A percentile compares a stretch with the other conserved stretches of the same genome.
phyloP scores from a whole-genome alignment of 2,797 vertebrate species.

The Gorsachius magnificus region DNA sequence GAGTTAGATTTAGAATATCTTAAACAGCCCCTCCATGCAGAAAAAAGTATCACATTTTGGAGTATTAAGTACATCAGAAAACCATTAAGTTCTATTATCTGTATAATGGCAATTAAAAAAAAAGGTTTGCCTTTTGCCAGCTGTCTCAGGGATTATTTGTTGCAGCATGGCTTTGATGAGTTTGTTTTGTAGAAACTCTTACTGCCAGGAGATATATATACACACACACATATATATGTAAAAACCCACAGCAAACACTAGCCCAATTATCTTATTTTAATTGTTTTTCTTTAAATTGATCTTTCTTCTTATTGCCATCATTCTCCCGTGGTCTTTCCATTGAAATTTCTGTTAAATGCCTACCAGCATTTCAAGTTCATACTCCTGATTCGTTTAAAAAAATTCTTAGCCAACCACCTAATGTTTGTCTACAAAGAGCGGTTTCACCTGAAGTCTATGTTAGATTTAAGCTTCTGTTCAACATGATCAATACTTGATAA shows the following conservation, averaged over 20 bases:
- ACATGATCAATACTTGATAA: neutral
- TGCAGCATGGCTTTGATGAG: neutral
- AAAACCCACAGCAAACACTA: neutral
- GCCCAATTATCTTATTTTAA: neutral
- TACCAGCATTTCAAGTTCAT: neutral
- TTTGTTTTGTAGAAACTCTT: neutral
- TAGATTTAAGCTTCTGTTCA: neutral
- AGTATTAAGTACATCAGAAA: neutral
- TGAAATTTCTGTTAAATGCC: neutral
- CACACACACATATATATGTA: fast-evolving
- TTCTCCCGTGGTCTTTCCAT: neutral
- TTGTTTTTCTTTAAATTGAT: neutral
- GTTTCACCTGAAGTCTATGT: neutral
- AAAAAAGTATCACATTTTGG: neutral
- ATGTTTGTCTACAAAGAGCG: neutral
- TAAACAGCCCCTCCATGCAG: neutral
- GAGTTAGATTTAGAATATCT: neutral
- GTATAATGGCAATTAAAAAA: neutral
- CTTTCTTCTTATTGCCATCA: neutral
- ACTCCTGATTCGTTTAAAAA: neutral
- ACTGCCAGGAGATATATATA: neutral
- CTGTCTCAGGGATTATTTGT: neutral
- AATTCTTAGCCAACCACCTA: neutral
- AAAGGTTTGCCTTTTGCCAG: neutral
- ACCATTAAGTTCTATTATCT: neutral